Percentiles rank a stretch among this genome's conserved stretches.
Conservation (phyloP, 53 echinoderm and acorn worm species). For the Holothuria scabra region DNA sequence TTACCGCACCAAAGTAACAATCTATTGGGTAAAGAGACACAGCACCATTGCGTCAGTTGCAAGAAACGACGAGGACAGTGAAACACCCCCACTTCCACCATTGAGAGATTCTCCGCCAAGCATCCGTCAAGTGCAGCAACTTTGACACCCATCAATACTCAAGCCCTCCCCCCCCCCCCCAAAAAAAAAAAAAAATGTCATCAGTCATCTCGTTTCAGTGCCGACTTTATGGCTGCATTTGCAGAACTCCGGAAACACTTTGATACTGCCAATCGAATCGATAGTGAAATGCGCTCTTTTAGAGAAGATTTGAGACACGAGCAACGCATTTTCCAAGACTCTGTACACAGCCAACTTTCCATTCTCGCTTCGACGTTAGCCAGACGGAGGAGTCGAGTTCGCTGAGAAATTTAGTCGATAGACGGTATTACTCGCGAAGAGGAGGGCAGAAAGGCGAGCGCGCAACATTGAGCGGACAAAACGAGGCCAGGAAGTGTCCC, state of each 20-base stretch:
- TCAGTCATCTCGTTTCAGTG: not conserved
- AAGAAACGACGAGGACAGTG: too few species aligned
- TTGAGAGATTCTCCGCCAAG: too few species aligned
- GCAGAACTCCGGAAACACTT: not conserved
- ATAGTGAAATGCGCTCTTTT: not conserved
- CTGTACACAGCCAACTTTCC: not conserved
- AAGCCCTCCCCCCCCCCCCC: not conserved
- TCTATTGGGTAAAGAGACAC: too few species aligned
- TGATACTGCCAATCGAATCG: too few species aligned
- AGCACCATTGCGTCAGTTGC: too few species aligned
- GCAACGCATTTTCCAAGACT: not conserved
- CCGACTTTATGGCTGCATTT: conserved; percentile 3
- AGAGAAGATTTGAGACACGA: not conserved
- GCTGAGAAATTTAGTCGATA: not conserved
- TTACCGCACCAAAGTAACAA: too few species aligned
- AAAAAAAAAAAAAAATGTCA: too few species aligned
- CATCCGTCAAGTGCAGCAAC: not conserved
- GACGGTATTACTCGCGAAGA: not conserved
- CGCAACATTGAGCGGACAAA: too few species aligned
- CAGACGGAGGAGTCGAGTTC: not conserved
- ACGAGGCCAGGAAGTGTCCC: too few species aligned
- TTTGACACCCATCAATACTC: not conserved
- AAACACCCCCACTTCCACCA: too few species aligned
- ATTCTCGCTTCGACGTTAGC: not conserved
- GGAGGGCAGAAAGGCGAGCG: not conserved